Evolutionary conservation across 2,888 invertebrate species (phyloP), one percentile per base, ranked within the genome.

Genomic region (Conistra vaccinii): DNA sequence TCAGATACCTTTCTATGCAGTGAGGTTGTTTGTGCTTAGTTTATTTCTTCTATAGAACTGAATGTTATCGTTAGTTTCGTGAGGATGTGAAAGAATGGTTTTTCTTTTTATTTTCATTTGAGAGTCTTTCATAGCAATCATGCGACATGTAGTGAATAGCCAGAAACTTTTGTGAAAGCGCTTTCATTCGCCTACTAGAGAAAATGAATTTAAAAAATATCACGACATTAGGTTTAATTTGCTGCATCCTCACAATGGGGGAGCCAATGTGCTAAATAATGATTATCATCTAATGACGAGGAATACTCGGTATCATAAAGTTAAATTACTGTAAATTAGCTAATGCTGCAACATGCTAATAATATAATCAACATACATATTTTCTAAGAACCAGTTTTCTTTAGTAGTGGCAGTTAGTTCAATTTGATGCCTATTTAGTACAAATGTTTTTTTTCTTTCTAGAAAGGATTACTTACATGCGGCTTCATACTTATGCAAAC

Each of bases 1-100:
- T 86, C 78, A 80, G 81, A 81, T 75, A 80, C 73, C 73, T 78
- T 65, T 73, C 69, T 81, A 73, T 55, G 48, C 53, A 62, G 58
- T 45, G 45, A 69, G 71, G 58, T 74, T 53, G 67, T 39, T 66
- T 62, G 67, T 12, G 23, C 35, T 61, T 57, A 26, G 23, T 53
- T 70, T 60, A 73, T 39, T 61, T 55, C n/a, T 71, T 60, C 45
- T 35, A 42, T 45, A 58, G 17, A 53, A 53, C 53, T 57, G 5
- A 57, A 57, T 73, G n/a, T 39, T 58, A 39, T 60, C 2, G n/a
- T 53, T 53, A 69, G 65, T 63, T 81, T 71, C 35, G 26, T 66
- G 29, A 63, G 10, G 35, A 69, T 76, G 26, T 61, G 29, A 68
- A 55, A 68, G 17, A 73, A 70, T 55, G 4, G 14, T 29, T 69